Conservation (phyloP, 2,888 invertebrate genomes). For the Lasioglossum marginatum region DNA sequence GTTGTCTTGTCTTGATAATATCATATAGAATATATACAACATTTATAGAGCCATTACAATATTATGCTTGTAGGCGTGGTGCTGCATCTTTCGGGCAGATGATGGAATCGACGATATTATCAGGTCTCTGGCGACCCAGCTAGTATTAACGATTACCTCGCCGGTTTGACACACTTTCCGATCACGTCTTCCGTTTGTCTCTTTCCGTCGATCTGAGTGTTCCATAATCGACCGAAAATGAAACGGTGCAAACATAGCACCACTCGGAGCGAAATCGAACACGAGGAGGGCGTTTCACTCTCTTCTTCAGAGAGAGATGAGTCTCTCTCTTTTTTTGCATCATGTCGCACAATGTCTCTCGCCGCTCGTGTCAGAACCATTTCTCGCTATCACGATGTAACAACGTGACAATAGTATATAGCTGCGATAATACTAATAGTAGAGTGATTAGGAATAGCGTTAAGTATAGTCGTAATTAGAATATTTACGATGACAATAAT, state of each 20-base stretch:
- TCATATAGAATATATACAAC: slow-evolving; percentile 80
- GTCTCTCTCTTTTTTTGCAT: not conserved
- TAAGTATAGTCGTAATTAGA: slow-evolving; percentile 64
- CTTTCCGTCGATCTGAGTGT: not conserved
- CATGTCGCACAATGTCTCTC: not conserved
- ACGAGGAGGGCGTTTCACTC: not conserved
- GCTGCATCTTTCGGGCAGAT: slow-evolving; percentile 58
- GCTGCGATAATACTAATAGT: slow-evolving; percentile 70
- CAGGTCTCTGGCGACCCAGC: slow-evolving; percentile 36
- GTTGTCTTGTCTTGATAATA: slow-evolving; percentile 64
- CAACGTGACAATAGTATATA: slow-evolving; percentile 65
- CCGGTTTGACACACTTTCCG: not conserved
- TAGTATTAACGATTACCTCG: slow-evolving; percentile 73
- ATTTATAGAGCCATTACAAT: slow-evolving; percentile 77
- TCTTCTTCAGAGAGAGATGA: not conserved
- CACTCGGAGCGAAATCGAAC: not conserved
- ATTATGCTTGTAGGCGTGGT: slow-evolving; percentile 69
- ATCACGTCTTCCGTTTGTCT: not conserved
- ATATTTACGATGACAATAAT: slow-evolving; percentile 68
- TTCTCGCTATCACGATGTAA: slow-evolving; percentile 51
- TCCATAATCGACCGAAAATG: not conserved
- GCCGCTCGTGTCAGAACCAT: slow-evolving; percentile 39
- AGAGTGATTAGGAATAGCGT: slow-evolving; percentile 66
- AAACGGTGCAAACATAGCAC: slow-evolving; percentile 36
- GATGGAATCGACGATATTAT: slow-evolving; percentile 49